phyloP scores from a whole-genome alignment of 2,888 invertebrate genomes.

The Barypeithes pellucidus region DNA sequence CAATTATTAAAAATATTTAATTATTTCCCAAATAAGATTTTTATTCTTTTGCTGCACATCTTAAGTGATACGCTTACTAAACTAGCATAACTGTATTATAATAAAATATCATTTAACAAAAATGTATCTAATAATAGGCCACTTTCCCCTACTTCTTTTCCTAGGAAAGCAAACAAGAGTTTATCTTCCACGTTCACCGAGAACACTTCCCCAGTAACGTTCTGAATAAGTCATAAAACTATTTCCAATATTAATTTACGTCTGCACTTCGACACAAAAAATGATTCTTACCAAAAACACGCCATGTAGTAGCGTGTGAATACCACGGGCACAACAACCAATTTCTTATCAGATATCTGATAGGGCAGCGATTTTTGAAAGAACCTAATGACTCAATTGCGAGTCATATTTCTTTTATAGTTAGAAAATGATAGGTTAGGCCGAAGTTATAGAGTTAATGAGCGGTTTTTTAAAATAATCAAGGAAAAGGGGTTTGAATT shows the following conservation, averaged over 20 bases:
- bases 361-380: constrained; percentile 55
- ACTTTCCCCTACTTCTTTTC: no score
- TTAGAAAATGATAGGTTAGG: constrained; percentile 47
- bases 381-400: constrained; percentile 67
- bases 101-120: no score
- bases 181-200: no score
- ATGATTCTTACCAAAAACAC: constrained; percentile 28
- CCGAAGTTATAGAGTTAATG: constrained; percentile 33
- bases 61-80: no score
- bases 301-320: constrained; percentile 43
- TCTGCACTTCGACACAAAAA: constrained; percentile 10
- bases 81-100: no score
- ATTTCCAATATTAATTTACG: constrained; percentile 32
- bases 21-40: no score
- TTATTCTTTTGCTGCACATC: no score
- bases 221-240: background rate
- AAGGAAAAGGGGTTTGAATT: constrained; percentile 20
- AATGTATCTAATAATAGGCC: no score
- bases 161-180: no score
- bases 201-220: no score
- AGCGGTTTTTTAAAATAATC: constrained; percentile 47
- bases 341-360: constrained; percentile 41
- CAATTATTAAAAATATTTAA: no score
- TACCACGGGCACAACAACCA: constrained; percentile 29
- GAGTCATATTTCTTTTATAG: constrained; percentile 56